A percentile compares a stretch with the other conserved stretches of the same genome.
These are phyloP conservation scores for Galaxias olidus DNA, from an alignment of 2,797 vertebrate genomes.

Conservation along the genomic window DNA sequence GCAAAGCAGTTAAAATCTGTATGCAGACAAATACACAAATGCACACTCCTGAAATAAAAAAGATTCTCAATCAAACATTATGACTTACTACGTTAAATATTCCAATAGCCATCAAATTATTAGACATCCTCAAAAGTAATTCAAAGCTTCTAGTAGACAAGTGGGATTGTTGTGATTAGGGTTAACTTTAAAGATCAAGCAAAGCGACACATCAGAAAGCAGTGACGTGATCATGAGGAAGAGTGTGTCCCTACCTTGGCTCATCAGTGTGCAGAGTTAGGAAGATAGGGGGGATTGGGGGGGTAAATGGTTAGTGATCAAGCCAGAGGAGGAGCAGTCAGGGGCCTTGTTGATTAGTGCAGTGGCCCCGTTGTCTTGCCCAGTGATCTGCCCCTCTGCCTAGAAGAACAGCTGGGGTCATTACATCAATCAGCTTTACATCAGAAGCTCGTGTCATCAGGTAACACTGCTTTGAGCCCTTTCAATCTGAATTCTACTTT, in stretches of 20 bases:
- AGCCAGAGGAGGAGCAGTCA: slow-evolving; percentile 46
- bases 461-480: slow-evolving; percentile 1
- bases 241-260: slow-evolving; percentile 66
- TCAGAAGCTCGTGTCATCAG: not conserved
- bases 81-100: too few species aligned
- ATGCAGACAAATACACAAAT: not conserved
- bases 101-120: too few species aligned
- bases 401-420: slow-evolving; percentile 74
- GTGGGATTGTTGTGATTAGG: not conserved
- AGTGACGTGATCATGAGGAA: not conserved
- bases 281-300: slow-evolving; percentile 50
- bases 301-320: slow-evolving; percentile 56
- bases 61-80: too few species aligned
- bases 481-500: not conserved
- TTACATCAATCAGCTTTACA: not conserved
- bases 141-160: too few species aligned
- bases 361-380: slow-evolving; percentile 64
- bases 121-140: too few species aligned
- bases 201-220: not conserved
- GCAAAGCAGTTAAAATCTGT: not conserved
- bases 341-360: slow-evolving; percentile 50
- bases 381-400: slow-evolving; percentile 50
- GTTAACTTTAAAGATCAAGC: not conserved
- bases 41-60: too few species aligned
- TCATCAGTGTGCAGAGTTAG: slow-evolving; percentile 44